Base-by-base conservation (phyloP, 2,797 vertebrate genomes). In the Coregonus sp. region DNA sequence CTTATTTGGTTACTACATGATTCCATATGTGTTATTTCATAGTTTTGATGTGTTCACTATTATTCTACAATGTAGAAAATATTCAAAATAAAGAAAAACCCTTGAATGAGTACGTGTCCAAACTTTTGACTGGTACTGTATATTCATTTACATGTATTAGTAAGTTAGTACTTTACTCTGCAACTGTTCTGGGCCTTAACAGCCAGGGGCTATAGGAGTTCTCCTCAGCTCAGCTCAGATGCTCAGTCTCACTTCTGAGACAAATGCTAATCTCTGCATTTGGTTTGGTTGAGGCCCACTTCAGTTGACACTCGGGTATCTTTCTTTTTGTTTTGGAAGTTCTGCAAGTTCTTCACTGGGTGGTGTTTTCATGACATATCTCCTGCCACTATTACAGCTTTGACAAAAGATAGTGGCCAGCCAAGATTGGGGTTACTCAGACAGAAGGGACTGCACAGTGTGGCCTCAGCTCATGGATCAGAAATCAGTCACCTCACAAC, bases 171-270 rank as follows among this genome's bases (percentile, higher is more conserved):
- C 14, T 16, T 40, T 12, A 70, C 25, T 47, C 20, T 9, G 78
- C 74, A 71, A 74, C 72, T 72, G 72, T 59, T 78, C 59, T 47
- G 25, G 76, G 66, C 78, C 35, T 73, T 29, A 81, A 78, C 66
- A 71, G 75, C 80, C 81, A 68, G 40, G 25, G 63, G 51, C 67
- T 20, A 75, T 14, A 14, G 68, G 2, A n/a, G 75, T 52, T 72
- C 61, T 47, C 9, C 61, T 47, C 9, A 47, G 7, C 37, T 18
- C 20, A 56, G 51, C 29, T 40, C 47, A 29, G 70, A 78, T 15
- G 25, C 18, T 31, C 54, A 6, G 11, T 50, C 61, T 59, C 75
- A 75, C 70, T 79, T 66, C 40, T 47, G 66, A 76, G 12, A 76
- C 67, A 67, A 40, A 70, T 37, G 70, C 77, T 51, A 37, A 66